Conservation (phyloP, 1,140 invertebrate species). For the Rhopalosiphum maidis region DNA sequence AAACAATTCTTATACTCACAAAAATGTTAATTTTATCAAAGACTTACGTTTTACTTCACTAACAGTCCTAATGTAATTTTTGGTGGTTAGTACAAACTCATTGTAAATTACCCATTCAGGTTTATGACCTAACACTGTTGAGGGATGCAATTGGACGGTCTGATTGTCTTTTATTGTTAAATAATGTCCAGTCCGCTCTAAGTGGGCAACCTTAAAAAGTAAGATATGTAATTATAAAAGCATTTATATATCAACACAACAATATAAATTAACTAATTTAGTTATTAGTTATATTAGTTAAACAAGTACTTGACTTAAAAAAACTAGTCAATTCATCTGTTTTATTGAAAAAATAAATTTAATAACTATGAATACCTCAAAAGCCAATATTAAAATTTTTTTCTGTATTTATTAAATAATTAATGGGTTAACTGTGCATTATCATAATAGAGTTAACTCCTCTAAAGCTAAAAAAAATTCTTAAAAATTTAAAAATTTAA, state of each 20-base stretch:
- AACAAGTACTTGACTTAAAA: no score
- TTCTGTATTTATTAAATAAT: no score
- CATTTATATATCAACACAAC: background rate
- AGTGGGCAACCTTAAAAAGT: conserved; percentile 82
- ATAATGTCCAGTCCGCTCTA: conserved; percentile 95
- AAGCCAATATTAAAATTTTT: background rate
- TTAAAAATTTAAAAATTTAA: no score
- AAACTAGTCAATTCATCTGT: background rate
- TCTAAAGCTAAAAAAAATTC: no score
- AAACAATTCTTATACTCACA: conserved; percentile 47
- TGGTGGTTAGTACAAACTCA: conserved; percentile 99
- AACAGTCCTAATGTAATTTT: conserved; percentile 98
- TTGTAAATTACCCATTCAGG: conserved; percentile 99
- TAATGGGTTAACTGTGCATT: no score
- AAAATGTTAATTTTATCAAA: background rate
- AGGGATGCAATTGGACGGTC: conserved; percentile 97
- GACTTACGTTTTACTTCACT: conserved; percentile 97
- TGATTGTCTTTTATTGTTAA: conserved; percentile 99
- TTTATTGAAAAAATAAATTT: background rate
- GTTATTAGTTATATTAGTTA: background rate
- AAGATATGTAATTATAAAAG: conserved; percentile 14
- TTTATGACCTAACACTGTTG: conserved; percentile 98
- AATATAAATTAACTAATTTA: background rate
- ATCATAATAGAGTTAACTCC: no score
- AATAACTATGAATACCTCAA: background rate